Evolutionary conservation across 2,113 vertebrate genomes (phyloP), one percentile per base, ranked within the genome.

Genomic region (Xenopus laevis): DNA sequence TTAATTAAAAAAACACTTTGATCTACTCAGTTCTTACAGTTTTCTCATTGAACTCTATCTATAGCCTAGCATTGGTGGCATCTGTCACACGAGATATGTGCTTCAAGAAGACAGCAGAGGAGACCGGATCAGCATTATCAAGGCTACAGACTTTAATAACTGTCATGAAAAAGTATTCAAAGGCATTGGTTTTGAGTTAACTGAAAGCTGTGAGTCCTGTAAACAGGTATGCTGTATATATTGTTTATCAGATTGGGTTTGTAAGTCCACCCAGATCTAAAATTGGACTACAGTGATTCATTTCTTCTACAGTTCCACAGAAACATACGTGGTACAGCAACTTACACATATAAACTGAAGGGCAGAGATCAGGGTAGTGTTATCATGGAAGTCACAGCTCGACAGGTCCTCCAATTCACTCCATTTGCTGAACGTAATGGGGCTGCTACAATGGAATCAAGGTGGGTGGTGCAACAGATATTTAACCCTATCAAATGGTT

Each of bases 1-100:
- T 5, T 55, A n/a, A n/a, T 16, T 55, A 1, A 55, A 4, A 40
- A 40, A 40, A 40, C 2, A 40, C 5, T 40, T 40, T 33, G 3
- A 4, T 33, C 33, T 40, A 5, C 53, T n/a, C 4, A 7, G 17
- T n/a, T 16, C 4, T 55, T 16, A 55, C 4, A 55, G 17, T n/a
- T 55, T 8, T 55, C 1, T 1, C 53, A n/a, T 16, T n/a, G 69
- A 13, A 12, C 70, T n/a, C n/a, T 81, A 4, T 68, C 21, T 33
- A 17, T 74, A 96, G 95, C 84, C 81, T 58, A 91, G 93, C 80
- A 82, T 86, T 82, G 91, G 91, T 78, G 95, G 95, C 60, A 83
- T 94, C 64, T 97, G 95, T 86, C 90, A 90, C 30, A 92, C 92
- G 0, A 84, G 86, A 63, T 95, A 94, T 1, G 46, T 88, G 74